Evolutionary conservation across 2,113 vertebrate species (phyloP).

Genomic region (Clinocottus analis): DNA sequence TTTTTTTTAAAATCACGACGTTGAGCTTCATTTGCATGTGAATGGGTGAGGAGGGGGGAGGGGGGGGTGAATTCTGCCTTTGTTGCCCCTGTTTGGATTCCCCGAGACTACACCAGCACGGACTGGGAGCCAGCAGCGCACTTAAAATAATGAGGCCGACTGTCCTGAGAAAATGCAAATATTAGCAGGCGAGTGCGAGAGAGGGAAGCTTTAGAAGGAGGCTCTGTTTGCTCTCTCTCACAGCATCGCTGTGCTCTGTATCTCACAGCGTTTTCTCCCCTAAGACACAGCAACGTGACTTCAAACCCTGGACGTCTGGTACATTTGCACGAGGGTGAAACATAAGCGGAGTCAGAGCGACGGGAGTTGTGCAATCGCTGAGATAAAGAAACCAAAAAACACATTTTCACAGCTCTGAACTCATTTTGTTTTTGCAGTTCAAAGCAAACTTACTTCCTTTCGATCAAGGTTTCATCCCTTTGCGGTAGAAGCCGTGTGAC

Average conservation of each 20-base stretch:
- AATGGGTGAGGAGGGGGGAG: slow-evolving; percentile 4
- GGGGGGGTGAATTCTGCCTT: slow-evolving; percentile 17
- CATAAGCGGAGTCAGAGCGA: neutral
- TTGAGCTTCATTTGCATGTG: slow-evolving; percentile 38
- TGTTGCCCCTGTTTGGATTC: slow-evolving; percentile 16
- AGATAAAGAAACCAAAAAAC: slow-evolving; percentile 17
- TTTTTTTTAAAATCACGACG: slow-evolving; percentile 5
- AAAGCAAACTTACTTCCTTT: slow-evolving; percentile 36
- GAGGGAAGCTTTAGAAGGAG: neutral
- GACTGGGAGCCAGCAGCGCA: slow-evolving; percentile 3
- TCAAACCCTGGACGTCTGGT: neutral
- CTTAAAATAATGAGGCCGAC: slow-evolving; percentile 42
- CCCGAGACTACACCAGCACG: neutral
- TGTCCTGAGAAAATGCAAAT: slow-evolving; percentile 40
- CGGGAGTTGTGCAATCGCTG: neutral
- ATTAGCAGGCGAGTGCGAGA: slow-evolving; percentile 2
- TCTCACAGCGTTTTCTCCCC: neutral
- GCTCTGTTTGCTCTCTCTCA: neutral
- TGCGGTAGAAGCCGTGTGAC: slow-evolving; percentile 66
- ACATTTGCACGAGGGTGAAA: slow-evolving; percentile 5
- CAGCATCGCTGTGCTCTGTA: neutral
- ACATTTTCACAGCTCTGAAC: slow-evolving; percentile 5
- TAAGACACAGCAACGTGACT: slow-evolving; percentile 22
- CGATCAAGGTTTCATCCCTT: slow-evolving; percentile 28
- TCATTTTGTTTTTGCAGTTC: slow-evolving; percentile 23